Evolutionary conservation across 2,888 invertebrate genomes (phyloP), one percentile per base, ranked within the genome.

Genomic region (Pharmacophagus antenor): DNA sequence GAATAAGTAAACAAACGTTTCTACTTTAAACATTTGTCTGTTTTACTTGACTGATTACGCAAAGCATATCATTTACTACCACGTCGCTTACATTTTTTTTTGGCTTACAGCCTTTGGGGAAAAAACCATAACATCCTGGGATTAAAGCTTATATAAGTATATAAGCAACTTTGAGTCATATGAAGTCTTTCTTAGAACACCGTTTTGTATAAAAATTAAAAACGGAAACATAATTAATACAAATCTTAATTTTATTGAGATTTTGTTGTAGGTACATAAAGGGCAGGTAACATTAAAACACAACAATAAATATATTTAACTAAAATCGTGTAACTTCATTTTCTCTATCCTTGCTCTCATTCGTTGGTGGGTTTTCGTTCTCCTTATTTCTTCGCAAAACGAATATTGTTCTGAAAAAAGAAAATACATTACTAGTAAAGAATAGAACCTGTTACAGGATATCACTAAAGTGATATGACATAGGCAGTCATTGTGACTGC

Each of bases 161-260:
- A 27, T 27, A 6, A 27, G 27, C 8, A 27, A 8, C 8, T 27
- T 27, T 27, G 27, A 27, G 27, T 27, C 27, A 27, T 27, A 6
- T 27, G 27, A 27, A 27, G 27, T 4, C 6, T 6, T 27, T 27
- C 27, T 27, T n/a, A n/a, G n/a, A n/a, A n/a, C n/a, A n/a, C n/a
- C n/a, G n/a, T 27, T 27, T 6, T 27, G 27, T 6, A 27, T 6
- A 31, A 15, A 51, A 18, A 51, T 17, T 37, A 27, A 53, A 53
- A 42, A 17, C 12, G 17, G n/a, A 31, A 55, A 47, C 15, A 15
- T 53, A 56, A 58, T 56, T 37, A 73, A 77, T 84, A 86, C 65
- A 86, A 87, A 83, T 65, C 82, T 84, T 85, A 84, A 64, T 70
- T 87, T 88, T 86, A 88, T 85, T 88, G 85, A 87, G 85, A 88